These are phyloP conservation scores for Strix aluco DNA, from an alignment of 2,113 vertebrate genomes.

Conservation along the genomic window DNA sequence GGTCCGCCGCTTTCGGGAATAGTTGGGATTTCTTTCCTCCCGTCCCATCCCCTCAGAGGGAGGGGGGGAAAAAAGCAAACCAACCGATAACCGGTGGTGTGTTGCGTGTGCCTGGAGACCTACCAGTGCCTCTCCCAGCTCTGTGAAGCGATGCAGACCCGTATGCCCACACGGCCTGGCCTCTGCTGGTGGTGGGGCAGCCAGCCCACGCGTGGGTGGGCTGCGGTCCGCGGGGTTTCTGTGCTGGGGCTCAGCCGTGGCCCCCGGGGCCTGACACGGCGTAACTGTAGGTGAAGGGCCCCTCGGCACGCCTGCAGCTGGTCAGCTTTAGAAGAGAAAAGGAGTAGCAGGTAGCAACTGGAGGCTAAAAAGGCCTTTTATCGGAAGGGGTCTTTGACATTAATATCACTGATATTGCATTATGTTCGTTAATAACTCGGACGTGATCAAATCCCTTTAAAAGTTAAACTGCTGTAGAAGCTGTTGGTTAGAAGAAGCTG, in stretches of 20 bases:
- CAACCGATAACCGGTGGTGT: background rate
- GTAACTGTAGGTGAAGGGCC: fast-evolving
- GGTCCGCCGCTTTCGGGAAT: background rate
- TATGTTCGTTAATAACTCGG: background rate
- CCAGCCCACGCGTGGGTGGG: background rate
- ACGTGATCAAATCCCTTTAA: background rate
- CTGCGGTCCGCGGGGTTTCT: background rate
- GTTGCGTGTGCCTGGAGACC: background rate
- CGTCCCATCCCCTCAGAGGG: background rate
- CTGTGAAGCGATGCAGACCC: background rate
- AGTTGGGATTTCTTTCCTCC: fast-evolving
- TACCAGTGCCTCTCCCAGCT: background rate
- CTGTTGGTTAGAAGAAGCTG: background rate
- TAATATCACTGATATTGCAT: fast-evolving
- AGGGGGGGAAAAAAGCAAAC: fast-evolving
- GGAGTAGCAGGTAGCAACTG: background rate
- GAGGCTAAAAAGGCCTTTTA: background rate
- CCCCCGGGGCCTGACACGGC: background rate
- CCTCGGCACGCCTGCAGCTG: background rate
- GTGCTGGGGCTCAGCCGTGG: background rate
- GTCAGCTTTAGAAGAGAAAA: background rate
- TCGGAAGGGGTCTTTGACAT: background rate
- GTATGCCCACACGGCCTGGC: background rate
- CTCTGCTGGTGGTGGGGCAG: background rate
- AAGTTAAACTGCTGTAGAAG: background rate